phyloP scores from a whole-genome alignment of 1,140 invertebrate genomes.

The Zaprionus tsacasi region DNA sequence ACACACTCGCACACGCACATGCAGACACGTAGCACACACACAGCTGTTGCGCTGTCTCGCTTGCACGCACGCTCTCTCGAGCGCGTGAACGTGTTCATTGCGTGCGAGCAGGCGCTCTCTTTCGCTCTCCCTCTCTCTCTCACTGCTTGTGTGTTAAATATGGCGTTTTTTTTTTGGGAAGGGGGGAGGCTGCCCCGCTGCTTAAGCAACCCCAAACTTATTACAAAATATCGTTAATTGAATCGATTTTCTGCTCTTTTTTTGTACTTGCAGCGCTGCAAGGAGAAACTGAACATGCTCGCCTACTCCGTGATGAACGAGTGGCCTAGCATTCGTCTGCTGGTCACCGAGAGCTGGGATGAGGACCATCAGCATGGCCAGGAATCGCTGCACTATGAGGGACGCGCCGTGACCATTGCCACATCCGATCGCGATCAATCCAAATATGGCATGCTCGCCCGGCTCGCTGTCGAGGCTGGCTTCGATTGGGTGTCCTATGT shows the following conservation, averaged over 20 bases:
- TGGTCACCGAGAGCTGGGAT: conserved; percentile 97
- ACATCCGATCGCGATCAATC: conserved; percentile 96
- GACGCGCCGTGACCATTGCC: conserved; percentile 96
- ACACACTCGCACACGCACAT: conserved; percentile 35
- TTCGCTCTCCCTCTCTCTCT: background rate
- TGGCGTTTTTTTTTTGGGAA: conserved; percentile 52
- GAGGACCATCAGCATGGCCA: conserved; percentile 92
- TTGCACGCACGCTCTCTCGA: conserved; percentile 16
- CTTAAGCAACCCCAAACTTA: conserved; percentile 1
- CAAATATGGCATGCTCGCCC: conserved; percentile 97
- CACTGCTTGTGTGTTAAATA: conserved; percentile 59
- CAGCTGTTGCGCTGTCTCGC: conserved; percentile 31
- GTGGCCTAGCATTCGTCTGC: conserved; percentile 96
- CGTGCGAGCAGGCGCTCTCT: conserved; percentile 2
- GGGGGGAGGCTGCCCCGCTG: background rate
- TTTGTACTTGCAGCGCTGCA: conserved; percentile 91
- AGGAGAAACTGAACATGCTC: conserved; percentile 96
- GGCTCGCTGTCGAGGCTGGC: conserved; percentile 97
- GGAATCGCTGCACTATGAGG: conserved; percentile 97
- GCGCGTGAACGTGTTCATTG: conserved; percentile 21
- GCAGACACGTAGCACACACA: conserved; percentile 20
- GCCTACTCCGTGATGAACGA: conserved; percentile 99
- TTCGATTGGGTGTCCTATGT: conserved; percentile 99
- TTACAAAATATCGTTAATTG: conserved; percentile 38
- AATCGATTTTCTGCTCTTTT: conserved; percentile 50